A percentile compares a stretch with the other conserved stretches of the same genome.
These are phyloP conservation scores for Ispidina picta DNA, from an alignment of 2,797 vertebrate species.

Conservation along the genomic window DNA sequence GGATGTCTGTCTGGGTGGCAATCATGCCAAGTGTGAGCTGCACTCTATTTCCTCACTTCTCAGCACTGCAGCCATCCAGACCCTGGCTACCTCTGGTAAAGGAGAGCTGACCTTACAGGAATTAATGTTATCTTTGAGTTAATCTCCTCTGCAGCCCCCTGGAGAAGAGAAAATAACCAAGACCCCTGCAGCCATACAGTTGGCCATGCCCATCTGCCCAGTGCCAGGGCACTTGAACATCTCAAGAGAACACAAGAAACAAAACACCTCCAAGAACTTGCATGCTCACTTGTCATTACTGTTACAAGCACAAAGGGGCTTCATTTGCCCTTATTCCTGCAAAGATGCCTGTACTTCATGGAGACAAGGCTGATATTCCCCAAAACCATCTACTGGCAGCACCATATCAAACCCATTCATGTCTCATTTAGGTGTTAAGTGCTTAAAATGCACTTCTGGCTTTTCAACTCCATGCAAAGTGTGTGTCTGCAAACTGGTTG, in stretches of 20 bases:
- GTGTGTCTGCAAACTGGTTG: background rate
- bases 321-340: background rate
- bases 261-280: background rate
- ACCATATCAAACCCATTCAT: background rate
- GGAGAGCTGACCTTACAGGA: background rate
- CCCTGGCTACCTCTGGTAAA: background rate
- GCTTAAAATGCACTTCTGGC: background rate
- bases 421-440: background rate
- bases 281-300: rapidly evolving
- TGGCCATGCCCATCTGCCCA: background rate
- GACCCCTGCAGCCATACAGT: background rate
- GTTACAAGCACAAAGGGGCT: background rate
- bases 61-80: background rate
- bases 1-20: background rate
- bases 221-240: background rate
- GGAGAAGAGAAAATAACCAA: background rate
- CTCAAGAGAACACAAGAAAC: background rate
- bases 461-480: background rate
- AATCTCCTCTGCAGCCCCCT: background rate
- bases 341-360: background rate
- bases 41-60: background rate
- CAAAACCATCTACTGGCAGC: background rate
- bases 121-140: background rate
- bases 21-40: background rate
- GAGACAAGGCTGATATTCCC: background rate